Evolutionary conservation across 2,888 invertebrate species (phyloP), one percentile per base, ranked within the genome.

Genomic region (Aelia acuminata): DNA sequence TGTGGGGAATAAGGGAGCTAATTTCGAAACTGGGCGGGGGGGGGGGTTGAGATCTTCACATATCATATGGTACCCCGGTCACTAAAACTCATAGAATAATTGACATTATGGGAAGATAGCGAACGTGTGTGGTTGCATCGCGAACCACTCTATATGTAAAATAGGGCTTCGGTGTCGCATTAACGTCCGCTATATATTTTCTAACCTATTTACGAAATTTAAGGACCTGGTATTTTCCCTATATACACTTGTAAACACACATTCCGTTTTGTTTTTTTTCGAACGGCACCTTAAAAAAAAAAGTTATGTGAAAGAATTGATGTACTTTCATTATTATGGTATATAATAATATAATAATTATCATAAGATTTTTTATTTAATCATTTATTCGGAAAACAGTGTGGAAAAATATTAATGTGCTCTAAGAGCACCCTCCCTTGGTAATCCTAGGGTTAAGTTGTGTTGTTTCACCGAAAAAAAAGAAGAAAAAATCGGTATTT

Each of bases 111-210:
- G 11, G n/a, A 26, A 57, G 57, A 57, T 57, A 57, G 57, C 13
- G 57, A 26, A 26, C 13, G 18, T 0, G 11, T 13, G 2, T 26
- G 57, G 57, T 26, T 26, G 57, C 57, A 13, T n/a, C 57, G 57
- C 13, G 26, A 57, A 57, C 57, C 57, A 57, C 57, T 57, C 57
- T 57, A 57, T 57, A 57, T 57, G 57, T 57, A 57, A 57, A 57
- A 57, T 57, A 57, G 57, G 26, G 20, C 57, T 26, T 57, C 57
- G 26, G 57, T 57, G 57, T 57, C 57, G 57, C 57, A 57, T 57
- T 57, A 57, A 26, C 26, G 57, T 57, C 57, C n/a, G 57, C 57
- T 26, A 57, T 57, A 57, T 57, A 57, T 57, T 57, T 57, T 57
- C 57, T 13, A 57, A 57, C 57, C 57, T 26, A n/a, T 26, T 57